Evolutionary conservation across 2,113 vertebrate genomes (phyloP).

Genomic region (Camelus dromedarius): DNA sequence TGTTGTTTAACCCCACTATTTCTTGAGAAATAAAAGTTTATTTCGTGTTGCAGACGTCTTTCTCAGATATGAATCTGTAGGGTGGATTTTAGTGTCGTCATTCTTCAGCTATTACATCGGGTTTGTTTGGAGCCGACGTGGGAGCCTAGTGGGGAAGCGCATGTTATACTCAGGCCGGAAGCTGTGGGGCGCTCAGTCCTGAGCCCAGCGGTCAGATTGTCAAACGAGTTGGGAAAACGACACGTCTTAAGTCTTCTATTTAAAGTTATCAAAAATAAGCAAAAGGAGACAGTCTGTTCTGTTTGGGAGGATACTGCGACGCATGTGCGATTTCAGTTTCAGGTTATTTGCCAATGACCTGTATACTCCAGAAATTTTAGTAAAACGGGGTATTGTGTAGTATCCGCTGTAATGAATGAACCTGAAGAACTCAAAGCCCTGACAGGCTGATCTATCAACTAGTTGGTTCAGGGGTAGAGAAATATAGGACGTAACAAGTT

Average conservation of each 20-base stretch:
- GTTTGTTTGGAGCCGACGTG: constrained; percentile 5
- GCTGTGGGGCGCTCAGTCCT: constrained; percentile 79
- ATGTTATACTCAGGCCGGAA: constrained; percentile 71
- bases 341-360: neutral
- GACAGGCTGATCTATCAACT: neutral
- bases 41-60: neutral
- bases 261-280: constrained; percentile 68
- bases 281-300: neutral
- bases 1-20: neutral
- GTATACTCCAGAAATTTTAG: neutral
- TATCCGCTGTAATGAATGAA: neutral
- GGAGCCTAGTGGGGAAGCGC: constrained; percentile 51
- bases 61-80: neutral
- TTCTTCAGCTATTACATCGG: constrained; percentile 27
- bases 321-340: neutral
- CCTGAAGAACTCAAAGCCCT: neutral
- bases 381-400: neutral
- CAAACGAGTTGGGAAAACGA: neutral
- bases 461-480: neutral
- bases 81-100: constrained; percentile 64
- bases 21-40: constrained; percentile 55
- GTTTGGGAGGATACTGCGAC: neutral
- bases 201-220: neutral
- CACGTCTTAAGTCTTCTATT: neutral
- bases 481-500: neutral